phyloP scores from a whole-genome alignment of 2,113 vertebrate genomes.

The Chaetops frenatus region DNA sequence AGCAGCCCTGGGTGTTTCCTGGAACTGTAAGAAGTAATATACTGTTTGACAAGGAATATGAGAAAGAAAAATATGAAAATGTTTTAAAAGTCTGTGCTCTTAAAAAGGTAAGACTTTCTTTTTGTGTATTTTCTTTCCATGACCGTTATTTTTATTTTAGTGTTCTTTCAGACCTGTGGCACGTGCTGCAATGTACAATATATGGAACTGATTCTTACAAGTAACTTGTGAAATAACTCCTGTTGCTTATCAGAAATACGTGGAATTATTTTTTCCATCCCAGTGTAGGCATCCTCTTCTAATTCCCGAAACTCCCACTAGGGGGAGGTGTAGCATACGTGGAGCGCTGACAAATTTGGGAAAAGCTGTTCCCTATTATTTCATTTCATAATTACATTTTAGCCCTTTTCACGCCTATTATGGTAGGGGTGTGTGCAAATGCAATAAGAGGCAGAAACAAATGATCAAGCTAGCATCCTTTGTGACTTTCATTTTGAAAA shows the following conservation, averaged over 20 bases:
- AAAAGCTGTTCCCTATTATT: neutral
- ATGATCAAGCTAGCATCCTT: neutral
- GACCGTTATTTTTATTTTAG: neutral
- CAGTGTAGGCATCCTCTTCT: neutral
- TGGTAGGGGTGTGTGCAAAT: neutral
- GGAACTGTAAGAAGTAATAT: conserved; percentile 94
- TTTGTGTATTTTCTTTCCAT: neutral
- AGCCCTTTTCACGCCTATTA: neutral
- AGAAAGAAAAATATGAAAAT: conserved; percentile 83
- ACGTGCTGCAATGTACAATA: fast-evolving
- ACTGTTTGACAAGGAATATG: conserved; percentile 89
- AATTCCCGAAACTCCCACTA: neutral
- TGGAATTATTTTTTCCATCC: neutral
- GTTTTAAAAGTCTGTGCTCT: conserved; percentile 89
- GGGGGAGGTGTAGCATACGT: neutral
- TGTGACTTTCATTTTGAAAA: neutral
- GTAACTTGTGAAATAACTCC: neutral
- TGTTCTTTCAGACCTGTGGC: neutral
- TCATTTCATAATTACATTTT: neutral
- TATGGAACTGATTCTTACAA: neutral
- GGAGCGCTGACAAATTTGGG: neutral
- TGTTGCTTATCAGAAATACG: neutral
- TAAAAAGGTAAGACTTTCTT: conserved; percentile 77
- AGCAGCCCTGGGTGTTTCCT: conserved; percentile 94
- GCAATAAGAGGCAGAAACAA: neutral